Conservation (phyloP, 2,888 invertebrate genomes). For the Acanthosoma haemorrhoidale region DNA sequence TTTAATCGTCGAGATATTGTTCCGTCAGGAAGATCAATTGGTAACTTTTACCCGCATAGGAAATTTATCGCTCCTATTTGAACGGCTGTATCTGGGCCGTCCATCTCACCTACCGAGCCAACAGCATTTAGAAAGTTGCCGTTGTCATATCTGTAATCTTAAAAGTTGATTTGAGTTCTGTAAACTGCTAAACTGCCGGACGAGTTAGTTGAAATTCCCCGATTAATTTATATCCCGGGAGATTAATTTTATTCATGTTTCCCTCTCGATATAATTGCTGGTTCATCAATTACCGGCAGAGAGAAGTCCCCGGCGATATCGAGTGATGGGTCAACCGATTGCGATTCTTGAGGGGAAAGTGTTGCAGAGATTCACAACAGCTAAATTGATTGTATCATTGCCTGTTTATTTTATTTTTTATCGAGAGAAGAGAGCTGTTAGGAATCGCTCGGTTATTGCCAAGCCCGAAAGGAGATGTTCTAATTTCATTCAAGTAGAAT, state of each 20-base stretch:
- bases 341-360: no score
- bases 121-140: constrained; percentile 3
- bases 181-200: not conserved
- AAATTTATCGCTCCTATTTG: constrained; percentile 5
- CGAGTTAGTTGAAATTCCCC: not conserved
- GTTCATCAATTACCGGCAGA: not conserved
- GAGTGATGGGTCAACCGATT: no score
- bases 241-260: constrained; percentile 3
- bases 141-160: constrained; percentile 10
- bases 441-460: no score
- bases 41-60: not conserved
- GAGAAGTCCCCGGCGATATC: no score
- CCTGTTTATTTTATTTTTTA: no score
- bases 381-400: no score
- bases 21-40: not conserved
- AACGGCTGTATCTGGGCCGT: not conserved
- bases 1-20: not conserved
- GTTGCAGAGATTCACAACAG: no score
- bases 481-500: no score
- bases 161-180: constrained; percentile 13
- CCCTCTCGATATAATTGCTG: not conserved
- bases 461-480: no score
- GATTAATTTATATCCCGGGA: not conserved
- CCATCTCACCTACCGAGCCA: not conserved
- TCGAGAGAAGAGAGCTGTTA: no score